Base-by-base conservation (phyloP, 2,113 vertebrate species). In the Cololabis saira region DNA sequence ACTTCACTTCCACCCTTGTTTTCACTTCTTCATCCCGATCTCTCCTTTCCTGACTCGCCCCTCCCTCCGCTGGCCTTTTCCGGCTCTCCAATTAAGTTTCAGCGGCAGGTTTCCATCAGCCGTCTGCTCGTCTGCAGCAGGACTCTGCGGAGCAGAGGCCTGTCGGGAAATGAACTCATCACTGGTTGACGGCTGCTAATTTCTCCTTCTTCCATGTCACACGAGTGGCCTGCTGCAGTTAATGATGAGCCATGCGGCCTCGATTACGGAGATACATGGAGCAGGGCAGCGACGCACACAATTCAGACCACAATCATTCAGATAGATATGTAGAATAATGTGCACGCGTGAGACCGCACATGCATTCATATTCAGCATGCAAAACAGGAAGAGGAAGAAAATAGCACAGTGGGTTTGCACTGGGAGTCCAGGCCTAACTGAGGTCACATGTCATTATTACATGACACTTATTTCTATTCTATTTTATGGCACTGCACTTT, bases 91-190 rank as follows among this genome's bases (percentile, higher is more conserved):
- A 94, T 95, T 95, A 96, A 91, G 92, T 93, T 89, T 83, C 90
- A 84, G 94, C 82, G 86, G 94, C 94, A 94, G 95, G 93, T 95
- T 95, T 95, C 94, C 93, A 92, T 95, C 95, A 97, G 94, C 94
- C 86, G 90, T 92, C 85, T 82, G 85, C 56, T 82, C 60, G 71
- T 82, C 70, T 87, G 69, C 78, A 71, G 81, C 84, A 78, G 76
- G 79, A 83, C 70, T 80, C 82, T 77, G 80, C 70, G 24, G 80
- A 82, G 78, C 85, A 75, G 84, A 79, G 93, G 93, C 93, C 95
- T 95, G 94, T 97, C 96, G 97, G 96, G 96, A 98, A 98, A 98
- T 97, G 95, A 97, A 97, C 95, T 96, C 95, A 93, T 98, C 96
- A 95, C 62, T 87, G 91, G 73, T 91, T 95, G 96, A 95, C 96